Conservation (phyloP, 2,113 vertebrate species). For the Poecilia latipinna region DNA sequence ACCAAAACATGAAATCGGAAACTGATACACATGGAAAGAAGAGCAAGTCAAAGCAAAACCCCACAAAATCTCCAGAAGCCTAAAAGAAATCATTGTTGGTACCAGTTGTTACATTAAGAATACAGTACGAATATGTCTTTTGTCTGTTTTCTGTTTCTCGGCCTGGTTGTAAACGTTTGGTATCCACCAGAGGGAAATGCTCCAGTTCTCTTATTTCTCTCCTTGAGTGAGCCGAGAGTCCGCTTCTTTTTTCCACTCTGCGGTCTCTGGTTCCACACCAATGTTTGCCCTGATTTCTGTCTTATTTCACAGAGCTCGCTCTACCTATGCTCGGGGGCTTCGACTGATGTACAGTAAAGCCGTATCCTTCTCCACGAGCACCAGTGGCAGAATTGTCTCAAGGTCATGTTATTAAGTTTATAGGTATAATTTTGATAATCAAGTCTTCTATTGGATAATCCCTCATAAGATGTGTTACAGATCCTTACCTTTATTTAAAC, state of each 20-base stretch:
- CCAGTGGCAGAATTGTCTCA: constrained; percentile 7
- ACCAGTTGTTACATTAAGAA: constrained; percentile 16
- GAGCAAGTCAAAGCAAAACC: not conserved
- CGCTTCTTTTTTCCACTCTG: constrained; percentile 9
- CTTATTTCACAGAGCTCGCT: constrained; percentile 42
- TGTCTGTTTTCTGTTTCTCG: constrained; percentile 5
- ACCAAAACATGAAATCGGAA: not conserved
- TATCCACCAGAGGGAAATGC: constrained; percentile 64
- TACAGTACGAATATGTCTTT: not conserved
- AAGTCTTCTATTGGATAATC: not conserved
- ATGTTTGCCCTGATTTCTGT: constrained; percentile 44
- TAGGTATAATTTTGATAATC: not conserved
- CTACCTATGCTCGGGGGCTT: constrained; percentile 50
- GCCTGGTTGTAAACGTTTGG: constrained; percentile 46
- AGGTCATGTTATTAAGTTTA: constrained; percentile 34
- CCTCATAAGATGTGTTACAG: not conserved
- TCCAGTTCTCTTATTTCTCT: constrained; percentile 71
- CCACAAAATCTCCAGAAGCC: not conserved
- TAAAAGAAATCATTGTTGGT: constrained; percentile 18
- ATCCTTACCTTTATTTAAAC: too few species aligned
- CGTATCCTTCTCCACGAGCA: constrained; percentile 25
- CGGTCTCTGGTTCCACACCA: constrained; percentile 17
- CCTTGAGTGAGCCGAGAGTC: constrained; percentile 54
- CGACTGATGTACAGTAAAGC: constrained; percentile 23
- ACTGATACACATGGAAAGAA: not conserved